Base-by-base conservation (phyloP, 1,140 invertebrate species). In the Macrobrachium rosenbergii region DNA sequence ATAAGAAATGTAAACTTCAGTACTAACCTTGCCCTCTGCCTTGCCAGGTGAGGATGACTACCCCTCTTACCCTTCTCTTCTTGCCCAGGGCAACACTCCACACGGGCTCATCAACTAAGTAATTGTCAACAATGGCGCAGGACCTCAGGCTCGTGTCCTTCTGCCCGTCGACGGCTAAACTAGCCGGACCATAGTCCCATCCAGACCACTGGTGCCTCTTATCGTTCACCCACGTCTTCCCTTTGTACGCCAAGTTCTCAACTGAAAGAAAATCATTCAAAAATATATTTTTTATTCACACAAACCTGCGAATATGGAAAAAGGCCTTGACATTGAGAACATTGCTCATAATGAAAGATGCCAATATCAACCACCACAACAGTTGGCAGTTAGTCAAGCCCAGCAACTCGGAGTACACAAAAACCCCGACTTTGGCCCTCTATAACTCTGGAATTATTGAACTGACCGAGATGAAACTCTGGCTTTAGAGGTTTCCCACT, bases 1-100 rank as follows among this genome's bases (percentile, higher is more conserved):
- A 52, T 0, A 12, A 52, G 7, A 10, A 12, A 52, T 52, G 52
- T 37, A 5, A 8, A 10, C 28, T 28, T 28, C 0, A 8, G 23
- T 14, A 77, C 83, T 85, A 90, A 93, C 93, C 93, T 91, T 93
- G 92, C 52, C 92, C 93, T 78, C 92, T 91, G 16, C 93, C 93
- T 85, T 94, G 93, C 93, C 93, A 94, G 2, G 93, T 94, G 67
- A 93, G 91, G 79, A 94, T 91, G 17, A 94, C 92, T 12, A 93
- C 90, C n/a, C 93, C 93, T 5, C 91, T 90, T 8, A 94, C 91
- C 1, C 90, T 90, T 75, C 88, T 90, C 79, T 92, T 92, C 67
- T 90, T 90, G 37, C 93, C 93, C 52, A 94, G 91, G 89, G 94
- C 93, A 10, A 94, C 93, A 91, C 93, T 94, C 93, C 93, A 93